Conservation (phyloP, 2,797 vertebrate genomes). For the Falco biarmicus region DNA sequence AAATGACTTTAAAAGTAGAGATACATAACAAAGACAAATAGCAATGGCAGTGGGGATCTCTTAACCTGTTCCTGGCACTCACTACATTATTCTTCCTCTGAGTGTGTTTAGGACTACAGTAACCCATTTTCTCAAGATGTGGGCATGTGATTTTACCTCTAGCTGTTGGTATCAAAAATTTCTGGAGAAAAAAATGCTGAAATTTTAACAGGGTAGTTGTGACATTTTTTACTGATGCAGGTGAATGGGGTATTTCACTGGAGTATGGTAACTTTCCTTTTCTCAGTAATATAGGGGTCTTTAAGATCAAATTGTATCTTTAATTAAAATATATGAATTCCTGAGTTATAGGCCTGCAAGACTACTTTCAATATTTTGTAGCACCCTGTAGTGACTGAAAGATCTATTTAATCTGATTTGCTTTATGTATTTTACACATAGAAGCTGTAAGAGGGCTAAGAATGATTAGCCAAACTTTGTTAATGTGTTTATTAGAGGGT, state of each 20-base stretch:
- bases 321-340: constrained; percentile 38
- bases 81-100: background rate
- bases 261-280: background rate
- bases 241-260: background rate
- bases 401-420: constrained; percentile 19
- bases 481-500: background rate
- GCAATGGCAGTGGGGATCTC: background rate
- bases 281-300: background rate
- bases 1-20: background rate
- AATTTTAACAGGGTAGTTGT: background rate
- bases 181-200: background rate
- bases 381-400: constrained; percentile 31
- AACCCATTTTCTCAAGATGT: background rate
- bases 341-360: background rate
- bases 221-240: background rate
- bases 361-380: constrained; percentile 34
- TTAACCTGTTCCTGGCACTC: background rate
- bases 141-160: rapidly evolving
- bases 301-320: constrained; percentile 38
- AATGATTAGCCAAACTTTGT: background rate
- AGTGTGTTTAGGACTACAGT: background rate
- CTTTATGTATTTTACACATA: background rate
- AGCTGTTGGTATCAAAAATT: background rate
- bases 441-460: background rate
- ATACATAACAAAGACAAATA: background rate